Conservation (phyloP, 2,888 invertebrate species). For the Caenorhabditis sinica region DNA sequence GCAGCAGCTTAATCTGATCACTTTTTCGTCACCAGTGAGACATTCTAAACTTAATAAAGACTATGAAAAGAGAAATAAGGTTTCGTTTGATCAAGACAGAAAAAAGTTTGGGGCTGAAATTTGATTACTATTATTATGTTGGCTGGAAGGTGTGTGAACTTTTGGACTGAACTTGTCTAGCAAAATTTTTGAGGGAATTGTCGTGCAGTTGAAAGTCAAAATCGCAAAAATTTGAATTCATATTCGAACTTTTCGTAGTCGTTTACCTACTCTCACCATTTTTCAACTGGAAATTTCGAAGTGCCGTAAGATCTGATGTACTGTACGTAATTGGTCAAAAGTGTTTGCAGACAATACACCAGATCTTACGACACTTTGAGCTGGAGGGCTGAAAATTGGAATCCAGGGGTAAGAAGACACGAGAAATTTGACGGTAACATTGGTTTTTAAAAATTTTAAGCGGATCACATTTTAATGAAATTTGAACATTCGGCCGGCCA, state of each 20-base stretch:
- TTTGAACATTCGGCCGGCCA: too few species aligned
- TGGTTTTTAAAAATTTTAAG: background rate
- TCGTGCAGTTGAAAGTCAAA: background rate
- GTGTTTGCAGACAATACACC: constrained; percentile 10
- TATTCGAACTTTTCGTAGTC: background rate
- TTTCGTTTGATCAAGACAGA: too few species aligned
- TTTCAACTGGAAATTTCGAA: background rate
- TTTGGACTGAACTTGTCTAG: too few species aligned
- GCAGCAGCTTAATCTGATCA: too few species aligned
- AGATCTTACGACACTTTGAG: constrained; percentile 4
- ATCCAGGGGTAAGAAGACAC: background rate
- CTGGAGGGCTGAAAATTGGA: background rate
- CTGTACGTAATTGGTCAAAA: background rate
- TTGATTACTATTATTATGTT: background rate
- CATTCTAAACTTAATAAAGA: too few species aligned
- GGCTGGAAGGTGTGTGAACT: too few species aligned
- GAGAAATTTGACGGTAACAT: background rate
- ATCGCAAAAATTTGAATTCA: background rate
- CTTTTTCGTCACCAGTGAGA: too few species aligned
- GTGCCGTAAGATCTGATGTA: background rate
- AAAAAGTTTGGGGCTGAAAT: too few species aligned
- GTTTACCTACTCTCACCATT: background rate
- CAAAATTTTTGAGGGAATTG: background rate
- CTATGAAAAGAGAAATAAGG: too few species aligned
- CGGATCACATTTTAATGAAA: too few species aligned